Base-by-base conservation (phyloP, 2,113 vertebrate genomes). In the Hippocampus zosterae region DNA sequence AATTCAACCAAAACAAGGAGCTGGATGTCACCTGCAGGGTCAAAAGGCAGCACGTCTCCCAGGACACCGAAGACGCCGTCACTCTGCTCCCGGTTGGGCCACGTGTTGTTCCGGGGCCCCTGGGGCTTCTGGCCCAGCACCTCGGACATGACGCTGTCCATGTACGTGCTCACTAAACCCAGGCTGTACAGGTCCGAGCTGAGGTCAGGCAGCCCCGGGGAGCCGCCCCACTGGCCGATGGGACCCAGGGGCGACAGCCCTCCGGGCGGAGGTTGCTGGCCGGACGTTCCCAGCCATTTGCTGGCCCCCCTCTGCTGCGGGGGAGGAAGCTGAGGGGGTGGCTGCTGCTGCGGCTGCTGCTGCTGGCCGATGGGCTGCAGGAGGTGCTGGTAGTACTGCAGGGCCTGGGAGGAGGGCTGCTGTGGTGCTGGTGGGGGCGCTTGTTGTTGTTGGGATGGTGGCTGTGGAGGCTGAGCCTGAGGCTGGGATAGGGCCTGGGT, bases 51-150 rank as follows among this genome's bases (percentile, higher is more conserved):
- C 46, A 95, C 90, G 84, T 98, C 96, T 83, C 96, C 96, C 89
- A 98, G 65, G 88, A 96, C 95, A 48, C 96, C 96, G 67, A 96
- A 99, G 79, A 94, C 91, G 52, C 96, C 95, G 50, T 99, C 97
- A 21, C 90, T 96, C 90, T 99, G 97, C 87, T 98, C 96, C 77
- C 96, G 93, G 89, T 98, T 99, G 68, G 97, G 97, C 97, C 97
- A 99, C 0, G 97, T 99, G 86, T 99, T 99, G 88, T 99, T 99
- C 68, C 97, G 95, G 56, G 95, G 95, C 81, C 96, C 96, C 85
- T 96, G 95, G 0, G 95, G 94, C 85, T 99, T 99, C 85, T 98
- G 96, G 44, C 96, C 97, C 82, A 99, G 89, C 94, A 98, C 95
- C 85, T 98, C 97, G 0, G 95, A 95, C 95, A 99, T 92, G 85